phyloP scores from a whole-genome alignment of 1,140 invertebrate species.

The Cryptotermes secundus region DNA sequence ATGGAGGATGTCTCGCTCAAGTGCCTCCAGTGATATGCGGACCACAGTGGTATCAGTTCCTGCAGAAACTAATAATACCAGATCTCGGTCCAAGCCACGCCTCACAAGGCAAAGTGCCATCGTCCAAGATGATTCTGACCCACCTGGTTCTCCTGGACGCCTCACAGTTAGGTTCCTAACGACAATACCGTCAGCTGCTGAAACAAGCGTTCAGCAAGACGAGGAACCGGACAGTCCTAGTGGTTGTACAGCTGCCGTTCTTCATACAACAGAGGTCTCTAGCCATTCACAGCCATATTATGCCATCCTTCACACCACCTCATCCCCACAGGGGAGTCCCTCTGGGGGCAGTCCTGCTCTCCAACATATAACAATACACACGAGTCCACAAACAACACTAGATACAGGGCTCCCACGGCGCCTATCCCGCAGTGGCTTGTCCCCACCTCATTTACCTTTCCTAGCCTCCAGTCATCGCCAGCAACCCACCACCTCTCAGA shows the following conservation, averaged over 20 bases:
- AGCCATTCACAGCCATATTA: constrained; percentile 25
- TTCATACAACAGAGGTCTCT: background rate
- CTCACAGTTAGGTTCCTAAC: constrained; percentile 67
- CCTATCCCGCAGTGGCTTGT: background rate
- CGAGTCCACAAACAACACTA: background rate
- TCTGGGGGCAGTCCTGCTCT: background rate
- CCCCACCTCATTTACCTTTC: no score
- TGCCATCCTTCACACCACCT: constrained; percentile 24
- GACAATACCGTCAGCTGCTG: constrained; percentile 80
- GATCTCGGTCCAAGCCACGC: constrained; percentile 57
- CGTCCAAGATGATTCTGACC: constrained; percentile 67
- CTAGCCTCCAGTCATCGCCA: background rate
- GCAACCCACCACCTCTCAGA: background rate
- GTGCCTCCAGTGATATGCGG: constrained; percentile 52
- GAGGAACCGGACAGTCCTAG: constrained; percentile 51
- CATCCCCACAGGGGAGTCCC: background rate
- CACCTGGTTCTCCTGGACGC: constrained; percentile 60
- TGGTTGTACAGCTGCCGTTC: constrained; percentile 11
- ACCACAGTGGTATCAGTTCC: constrained; percentile 48
- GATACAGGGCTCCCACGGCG: background rate
- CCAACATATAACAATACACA: background rate
- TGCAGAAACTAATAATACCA: constrained; percentile 37
- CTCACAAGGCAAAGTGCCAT: constrained; percentile 71
- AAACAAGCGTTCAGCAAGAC: constrained; percentile 72
- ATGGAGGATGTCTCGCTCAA: constrained; percentile 78